Conservation (phyloP, 2,797 vertebrate genomes). For the Gymnoscopelus microlampas region DNA sequence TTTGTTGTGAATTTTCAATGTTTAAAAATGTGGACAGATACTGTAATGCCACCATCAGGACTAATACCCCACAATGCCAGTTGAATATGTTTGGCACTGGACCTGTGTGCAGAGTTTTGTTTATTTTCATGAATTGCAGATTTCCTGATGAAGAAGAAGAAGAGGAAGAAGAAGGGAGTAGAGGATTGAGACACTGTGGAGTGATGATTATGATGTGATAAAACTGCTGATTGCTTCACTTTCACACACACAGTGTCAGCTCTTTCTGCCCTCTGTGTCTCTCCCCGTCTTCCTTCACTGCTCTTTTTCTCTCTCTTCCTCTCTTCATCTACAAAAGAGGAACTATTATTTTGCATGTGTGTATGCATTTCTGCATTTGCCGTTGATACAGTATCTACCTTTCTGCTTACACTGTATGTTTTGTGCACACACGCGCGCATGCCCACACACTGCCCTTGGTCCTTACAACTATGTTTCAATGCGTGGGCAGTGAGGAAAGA, state of each 20-base stretch:
- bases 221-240: constrained; percentile 65
- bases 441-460: too few species aligned
- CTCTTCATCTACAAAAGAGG: constrained; percentile 40
- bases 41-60: too few species aligned
- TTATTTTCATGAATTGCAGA: too few species aligned
- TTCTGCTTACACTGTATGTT: too few species aligned
- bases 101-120: too few species aligned
- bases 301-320: constrained; percentile 25
- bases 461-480: not conserved
- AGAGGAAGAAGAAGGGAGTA: constrained; percentile 41
- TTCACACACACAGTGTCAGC: constrained; percentile 52
- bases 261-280: constrained; percentile 28
- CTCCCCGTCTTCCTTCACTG: constrained; percentile 29
- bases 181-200: constrained; percentile 47
- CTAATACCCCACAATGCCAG: too few species aligned
- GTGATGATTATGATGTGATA: constrained; percentile 60
- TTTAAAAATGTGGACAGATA: too few species aligned
- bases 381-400: too few species aligned
- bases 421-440: too few species aligned
- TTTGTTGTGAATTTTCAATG: too few species aligned
- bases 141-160: not conserved
- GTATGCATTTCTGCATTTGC: constrained; percentile 4
- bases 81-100: too few species aligned
- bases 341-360: not conserved
- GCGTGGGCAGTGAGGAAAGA: constrained; percentile 11